Evolutionary conservation across 1,140 invertebrate genomes (phyloP), one percentile per base, ranked within the genome.

Genomic region (Palaemon carinicauda): DNA sequence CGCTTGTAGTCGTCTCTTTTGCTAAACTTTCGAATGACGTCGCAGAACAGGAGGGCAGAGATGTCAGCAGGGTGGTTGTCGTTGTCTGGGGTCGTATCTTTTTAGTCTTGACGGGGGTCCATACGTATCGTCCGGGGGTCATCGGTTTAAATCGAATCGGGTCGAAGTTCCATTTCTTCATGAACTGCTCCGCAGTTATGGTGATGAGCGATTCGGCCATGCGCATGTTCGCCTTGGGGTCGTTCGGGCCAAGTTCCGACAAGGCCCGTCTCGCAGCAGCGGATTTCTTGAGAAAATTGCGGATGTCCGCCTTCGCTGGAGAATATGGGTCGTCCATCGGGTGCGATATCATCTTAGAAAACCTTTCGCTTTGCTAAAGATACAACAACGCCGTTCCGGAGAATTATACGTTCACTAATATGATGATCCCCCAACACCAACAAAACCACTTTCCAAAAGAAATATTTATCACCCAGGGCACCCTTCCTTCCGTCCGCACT

Each of bases 111-210:
- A 79, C 77, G 3, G 84, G 75, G 10, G 77, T 73, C 84, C 84
- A 87, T 17, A 73, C 33, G 65, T 80, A 87, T 15, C 77, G 27
- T 71, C 77, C 84, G 0, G 69, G 21, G 41, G 75, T 24, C 24
- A 82, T 17, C 3, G 84, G 84, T 12, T 56, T 24, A 24, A 56
- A 65, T 1, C 31, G 24, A 14, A 87, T 80, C 7, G 84, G 75
- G 52, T 87, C 77, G 29, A 87, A 87, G 51, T 87, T 79, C 84
- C 84, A 87, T 41, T 79, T 80, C 12, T 87, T 80, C 56, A 80
- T 79, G 77, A 87, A 87, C 21, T 80, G 60, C 15, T 87, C 77
- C 10, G 84, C 69, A 24, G 84, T 53, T 14, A 87, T 80, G 54
- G 84, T 80, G 41, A 79, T 54, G 7, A 87, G 27, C 3, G 33